These are phyloP conservation scores for Carcharodon carcharias DNA, from an alignment of 2,797 vertebrate genomes.

Conservation along the genomic window DNA sequence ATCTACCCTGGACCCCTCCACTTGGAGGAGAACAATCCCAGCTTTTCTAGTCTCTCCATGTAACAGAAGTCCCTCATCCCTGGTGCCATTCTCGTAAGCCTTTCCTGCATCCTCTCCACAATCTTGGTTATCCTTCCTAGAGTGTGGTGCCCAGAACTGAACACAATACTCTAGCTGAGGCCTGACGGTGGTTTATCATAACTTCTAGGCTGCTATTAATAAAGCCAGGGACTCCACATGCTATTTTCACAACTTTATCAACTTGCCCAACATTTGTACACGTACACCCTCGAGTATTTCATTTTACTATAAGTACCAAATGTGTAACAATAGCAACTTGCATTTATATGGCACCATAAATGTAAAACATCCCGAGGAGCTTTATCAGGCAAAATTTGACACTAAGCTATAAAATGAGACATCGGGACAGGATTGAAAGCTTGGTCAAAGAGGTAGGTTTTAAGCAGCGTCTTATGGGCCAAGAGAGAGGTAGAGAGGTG, in stretches of 20 bases:
- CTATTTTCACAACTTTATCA: background rate
- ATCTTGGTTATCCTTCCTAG: background rate
- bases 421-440: no score
- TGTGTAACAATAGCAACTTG: background rate
- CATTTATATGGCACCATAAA: background rate
- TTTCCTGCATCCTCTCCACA: background rate
- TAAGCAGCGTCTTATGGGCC: background rate
- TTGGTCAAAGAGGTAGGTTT: background rate
- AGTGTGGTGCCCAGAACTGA: background rate
- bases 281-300: background rate
- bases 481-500: no score
- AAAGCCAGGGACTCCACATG: no score
- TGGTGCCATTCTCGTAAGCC: no score
- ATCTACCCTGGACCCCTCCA: no score
- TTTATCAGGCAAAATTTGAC: background rate
- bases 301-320: background rate
- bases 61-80: background rate
- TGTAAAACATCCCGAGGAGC: background rate
- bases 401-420: background rate
- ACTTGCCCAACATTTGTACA: background rate
- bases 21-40: background rate
- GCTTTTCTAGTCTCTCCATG: background rate
- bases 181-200: background rate
- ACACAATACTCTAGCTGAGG: background rate
- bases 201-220: background rate